These are phyloP conservation scores for Brenthis ino DNA, from an alignment of 2,888 invertebrate species.

Conservation along the genomic window DNA sequence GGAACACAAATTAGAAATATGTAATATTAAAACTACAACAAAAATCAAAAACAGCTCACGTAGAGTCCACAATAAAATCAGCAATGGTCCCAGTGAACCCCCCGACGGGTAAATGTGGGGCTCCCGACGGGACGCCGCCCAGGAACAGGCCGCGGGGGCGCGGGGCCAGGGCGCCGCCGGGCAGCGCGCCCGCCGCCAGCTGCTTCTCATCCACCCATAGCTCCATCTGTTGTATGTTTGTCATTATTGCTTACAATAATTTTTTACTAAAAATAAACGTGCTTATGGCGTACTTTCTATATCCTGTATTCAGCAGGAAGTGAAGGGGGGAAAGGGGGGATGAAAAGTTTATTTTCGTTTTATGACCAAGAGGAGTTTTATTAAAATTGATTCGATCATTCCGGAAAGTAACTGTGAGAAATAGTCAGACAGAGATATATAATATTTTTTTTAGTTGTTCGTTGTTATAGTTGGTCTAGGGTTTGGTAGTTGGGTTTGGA, in stretches of 20 bases:
- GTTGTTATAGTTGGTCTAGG: no score
- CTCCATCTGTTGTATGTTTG: constrained; percentile 70
- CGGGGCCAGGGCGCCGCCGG: constrained; percentile 75
- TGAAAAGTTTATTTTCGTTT: no score
- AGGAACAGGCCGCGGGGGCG: constrained; percentile 86
- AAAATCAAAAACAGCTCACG: constrained; percentile 77
- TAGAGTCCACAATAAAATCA: constrained; percentile 91
- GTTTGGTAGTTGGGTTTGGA: no score
- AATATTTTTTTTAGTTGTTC: no score
- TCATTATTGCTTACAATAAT: neutral
- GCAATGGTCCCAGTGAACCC: constrained; percentile 90
- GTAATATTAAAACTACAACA: neutral
- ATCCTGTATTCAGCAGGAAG: no score
- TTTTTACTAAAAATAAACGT: neutral
- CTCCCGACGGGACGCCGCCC: constrained; percentile 87
- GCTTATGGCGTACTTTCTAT: neutral
- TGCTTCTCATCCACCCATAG: constrained; percentile 89
- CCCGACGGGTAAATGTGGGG: constrained; percentile 64
- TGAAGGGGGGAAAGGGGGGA: no score
- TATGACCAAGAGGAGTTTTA: no score
- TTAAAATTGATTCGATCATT: no score
- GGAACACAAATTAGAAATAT: no score
- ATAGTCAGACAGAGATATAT: no score
- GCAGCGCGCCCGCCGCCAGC: constrained; percentile 81
- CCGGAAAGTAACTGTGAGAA: no score